phyloP scores from a whole-genome alignment of 1,140 invertebrate genomes.

The Plectrocnemia conspersa region DNA sequence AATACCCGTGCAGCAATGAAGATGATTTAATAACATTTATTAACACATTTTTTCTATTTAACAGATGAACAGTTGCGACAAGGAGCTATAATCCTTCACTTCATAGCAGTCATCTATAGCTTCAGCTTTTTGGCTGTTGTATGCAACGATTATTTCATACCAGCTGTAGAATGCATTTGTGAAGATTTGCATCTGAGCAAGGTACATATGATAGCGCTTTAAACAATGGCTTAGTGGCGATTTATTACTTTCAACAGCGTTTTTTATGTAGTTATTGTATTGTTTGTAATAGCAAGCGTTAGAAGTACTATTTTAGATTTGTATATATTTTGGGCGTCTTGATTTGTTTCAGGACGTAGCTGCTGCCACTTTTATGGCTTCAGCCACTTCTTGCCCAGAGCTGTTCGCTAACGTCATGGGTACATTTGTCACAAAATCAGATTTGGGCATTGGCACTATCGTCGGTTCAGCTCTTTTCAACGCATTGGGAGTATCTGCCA shows the following conservation, averaged over 20 bases:
- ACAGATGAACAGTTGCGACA: slow-evolving; percentile 55
- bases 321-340: slow-evolving; percentile 2
- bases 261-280: not conserved
- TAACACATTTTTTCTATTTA: not conserved
- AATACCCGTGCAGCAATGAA: not conserved
- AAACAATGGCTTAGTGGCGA: not conserved
- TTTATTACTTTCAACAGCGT: not conserved
- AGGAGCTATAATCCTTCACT: slow-evolving; percentile 69
- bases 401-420: slow-evolving; percentile 86
- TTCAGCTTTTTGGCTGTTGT: slow-evolving; percentile 74
- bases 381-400: slow-evolving; percentile 84
- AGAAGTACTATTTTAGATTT: slow-evolving; percentile 2
- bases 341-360: slow-evolving; percentile 65
- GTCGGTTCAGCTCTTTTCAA: slow-evolving; percentile 87
- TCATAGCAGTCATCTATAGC: slow-evolving; percentile 72
- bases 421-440: slow-evolving; percentile 70
- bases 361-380: slow-evolving; percentile 88
- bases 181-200: slow-evolving; percentile 58
- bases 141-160: slow-evolving; percentile 83
- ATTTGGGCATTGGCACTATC: slow-evolving; percentile 81
- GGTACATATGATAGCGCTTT: slow-evolving; percentile 8
- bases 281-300: not conserved
- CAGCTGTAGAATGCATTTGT: slow-evolving; percentile 76
- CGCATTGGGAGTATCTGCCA: slow-evolving; percentile 76
- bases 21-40: not conserved